Percentiles rank a stretch among this genome's conserved stretches.
phyloP scores from a whole-genome alignment of 1,140 invertebrate species.

The Neodiprion pinetum region DNA sequence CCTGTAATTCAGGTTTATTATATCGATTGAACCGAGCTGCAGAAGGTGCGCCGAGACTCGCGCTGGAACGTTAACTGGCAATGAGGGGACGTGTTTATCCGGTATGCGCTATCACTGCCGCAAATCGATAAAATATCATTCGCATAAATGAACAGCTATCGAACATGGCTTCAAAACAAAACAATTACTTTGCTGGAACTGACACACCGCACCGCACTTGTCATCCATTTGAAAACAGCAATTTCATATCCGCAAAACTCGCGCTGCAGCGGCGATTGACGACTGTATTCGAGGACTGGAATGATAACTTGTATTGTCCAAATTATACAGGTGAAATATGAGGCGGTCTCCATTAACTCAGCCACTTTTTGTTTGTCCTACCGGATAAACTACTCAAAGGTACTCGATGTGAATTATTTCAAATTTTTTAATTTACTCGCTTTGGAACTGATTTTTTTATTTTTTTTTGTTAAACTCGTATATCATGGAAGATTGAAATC shows the following conservation, averaged over 20 bases:
- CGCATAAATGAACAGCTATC: background rate
- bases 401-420: too few relatives aligned
- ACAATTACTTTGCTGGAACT: background rate
- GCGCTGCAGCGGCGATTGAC: too few relatives aligned
- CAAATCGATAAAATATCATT: background rate
- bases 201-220: background rate
- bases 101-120: background rate
- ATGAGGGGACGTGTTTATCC: background rate
- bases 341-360: too few relatives aligned
- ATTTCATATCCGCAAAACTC: background rate
- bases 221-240: background rate
- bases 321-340: too few relatives aligned
- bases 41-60: background rate
- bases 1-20: background rate
- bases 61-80: background rate
- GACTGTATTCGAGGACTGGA: too few relatives aligned
- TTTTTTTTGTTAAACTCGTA: too few relatives aligned
- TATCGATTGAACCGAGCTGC: background rate
- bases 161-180: background rate
- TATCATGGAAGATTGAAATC: too few relatives aligned
- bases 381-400: too few relatives aligned
- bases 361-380: too few relatives aligned
- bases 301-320: too few relatives aligned
- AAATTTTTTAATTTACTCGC: too few relatives aligned
- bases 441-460: too few relatives aligned